phyloP scores from a whole-genome alignment of 2,797 vertebrate genomes.

The Schizopygopsis malacanthus region DNA sequence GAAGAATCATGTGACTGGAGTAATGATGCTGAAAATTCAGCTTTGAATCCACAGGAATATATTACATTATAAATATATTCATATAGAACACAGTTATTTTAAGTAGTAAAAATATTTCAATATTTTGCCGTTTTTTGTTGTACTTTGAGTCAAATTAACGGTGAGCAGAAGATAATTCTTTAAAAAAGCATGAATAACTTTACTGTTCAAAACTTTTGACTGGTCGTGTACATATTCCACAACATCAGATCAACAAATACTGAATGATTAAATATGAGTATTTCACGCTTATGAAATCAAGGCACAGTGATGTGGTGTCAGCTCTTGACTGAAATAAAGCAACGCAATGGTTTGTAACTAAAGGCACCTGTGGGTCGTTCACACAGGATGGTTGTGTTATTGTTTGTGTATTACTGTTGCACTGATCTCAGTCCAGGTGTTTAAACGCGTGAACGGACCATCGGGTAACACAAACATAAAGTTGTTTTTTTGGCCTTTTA shows the following conservation, averaged over 20 bases:
- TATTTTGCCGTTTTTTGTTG: no score
- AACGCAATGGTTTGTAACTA: background rate
- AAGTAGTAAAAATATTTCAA: background rate
- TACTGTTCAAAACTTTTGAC: background rate
- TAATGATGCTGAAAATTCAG: no score
- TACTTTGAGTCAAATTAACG: background rate
- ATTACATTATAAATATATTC: no score
- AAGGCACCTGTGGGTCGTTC: background rate
- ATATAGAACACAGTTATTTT: no score
- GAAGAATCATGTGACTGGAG: no score
- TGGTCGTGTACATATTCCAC: background rate
- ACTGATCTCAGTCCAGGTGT: background rate
- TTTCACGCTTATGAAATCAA: background rate
- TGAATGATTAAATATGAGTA: background rate
- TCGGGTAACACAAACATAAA: background rate
- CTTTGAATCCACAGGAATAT: no score
- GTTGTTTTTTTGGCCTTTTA: conserved; percentile 15
- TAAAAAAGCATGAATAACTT: no score
- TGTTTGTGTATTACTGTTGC: background rate
- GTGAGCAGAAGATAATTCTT: background rate
- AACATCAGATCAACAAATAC: background rate
- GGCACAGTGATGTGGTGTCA: background rate
- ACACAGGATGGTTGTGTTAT: background rate
- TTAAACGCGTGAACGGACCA: background rate
- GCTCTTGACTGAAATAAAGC: background rate